Evolutionary conservation across 2,888 invertebrate species (phyloP), one percentile per base, ranked within the genome.

Genomic region (Antheraea assamensis): DNA sequence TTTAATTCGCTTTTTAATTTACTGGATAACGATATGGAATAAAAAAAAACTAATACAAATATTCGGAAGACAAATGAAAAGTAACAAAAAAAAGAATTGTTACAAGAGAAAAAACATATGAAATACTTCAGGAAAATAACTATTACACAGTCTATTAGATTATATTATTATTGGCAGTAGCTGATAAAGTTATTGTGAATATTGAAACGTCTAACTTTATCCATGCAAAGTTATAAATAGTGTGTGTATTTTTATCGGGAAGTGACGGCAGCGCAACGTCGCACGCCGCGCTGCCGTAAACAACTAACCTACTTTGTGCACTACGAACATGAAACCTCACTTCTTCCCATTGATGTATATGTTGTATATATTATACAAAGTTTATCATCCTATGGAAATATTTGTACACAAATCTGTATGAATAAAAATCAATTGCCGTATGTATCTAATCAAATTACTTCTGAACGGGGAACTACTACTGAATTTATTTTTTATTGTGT

Each of bases 301-400:
- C 61, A 58, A 71, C 71, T 71, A 71, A 71, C 71, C 71, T 58
- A 71, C 35, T 71, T 71, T 58, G 30, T 49, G 66, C 76, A 66
- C 27, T 66, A 30, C 72, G 15, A 72, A 76, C 76, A 76, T 76
- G 72, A 79, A 72, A 74, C 73, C 74, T 72, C 74, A 73, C 76
- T 76, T 42, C 35, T 76, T 27, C 35, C 58, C 72, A 61, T 61
- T 42, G 27, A 72, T 47, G 35, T 68, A 68, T 68, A 68, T 5
- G 35, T 35, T 68, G 19, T 66, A 68, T 42, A 42, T n/a, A n/a
- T n/a, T n/a, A n/a, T 42, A 42, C 21, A 68, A 10, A 68, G 21
- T 35, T 35, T 68, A n/a, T 35, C 21, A n/a, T 68, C 35, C 19
- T 35, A 21, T 35, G n/a, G n/a, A 68, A 68, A 35, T 35, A 15